These are phyloP conservation scores for Xenus cinereus DNA, from an alignment of 2,113 vertebrate species.

Conservation along the genomic window DNA sequence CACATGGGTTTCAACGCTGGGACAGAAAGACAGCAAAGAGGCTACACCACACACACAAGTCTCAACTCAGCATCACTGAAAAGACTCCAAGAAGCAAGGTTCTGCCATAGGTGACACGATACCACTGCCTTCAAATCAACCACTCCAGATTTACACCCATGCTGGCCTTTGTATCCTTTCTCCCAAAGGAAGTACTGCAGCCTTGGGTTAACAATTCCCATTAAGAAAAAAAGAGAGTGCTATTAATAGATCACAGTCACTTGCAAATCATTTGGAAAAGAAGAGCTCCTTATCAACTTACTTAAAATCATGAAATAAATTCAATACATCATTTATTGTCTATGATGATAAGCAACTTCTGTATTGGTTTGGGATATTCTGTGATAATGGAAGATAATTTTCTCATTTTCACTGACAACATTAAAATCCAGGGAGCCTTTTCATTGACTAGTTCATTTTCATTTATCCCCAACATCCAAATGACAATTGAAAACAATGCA, in stretches of 20 bases:
- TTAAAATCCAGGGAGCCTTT: not conserved
- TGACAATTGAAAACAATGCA: not conserved
- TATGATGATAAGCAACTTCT: not conserved
- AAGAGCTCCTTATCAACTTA: not conserved
- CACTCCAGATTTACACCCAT: not conserved
- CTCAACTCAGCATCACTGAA: not conserved
- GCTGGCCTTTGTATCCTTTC: not conserved
- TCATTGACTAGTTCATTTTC: not conserved
- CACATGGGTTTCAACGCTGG: not conserved
- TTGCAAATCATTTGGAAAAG: not conserved
- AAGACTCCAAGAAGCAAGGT: not conserved
- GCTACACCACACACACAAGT: not conserved
- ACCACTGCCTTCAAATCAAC: not conserved
- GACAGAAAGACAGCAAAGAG: not conserved
- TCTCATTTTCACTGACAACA: not conserved
- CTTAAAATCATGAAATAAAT: not conserved
- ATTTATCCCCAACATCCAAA: not conserved
- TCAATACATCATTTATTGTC: not conserved
- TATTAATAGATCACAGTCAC: not conserved
- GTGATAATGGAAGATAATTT: not conserved
- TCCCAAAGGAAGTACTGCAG: not conserved
- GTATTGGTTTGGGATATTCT: not conserved
- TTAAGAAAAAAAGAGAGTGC: not conserved
- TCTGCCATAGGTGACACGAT: not conserved
- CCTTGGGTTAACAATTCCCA: not conserved